Evolutionary conservation across 2,113 vertebrate species (phyloP).

Genomic region (Austrofundulus limnaeus): DNA sequence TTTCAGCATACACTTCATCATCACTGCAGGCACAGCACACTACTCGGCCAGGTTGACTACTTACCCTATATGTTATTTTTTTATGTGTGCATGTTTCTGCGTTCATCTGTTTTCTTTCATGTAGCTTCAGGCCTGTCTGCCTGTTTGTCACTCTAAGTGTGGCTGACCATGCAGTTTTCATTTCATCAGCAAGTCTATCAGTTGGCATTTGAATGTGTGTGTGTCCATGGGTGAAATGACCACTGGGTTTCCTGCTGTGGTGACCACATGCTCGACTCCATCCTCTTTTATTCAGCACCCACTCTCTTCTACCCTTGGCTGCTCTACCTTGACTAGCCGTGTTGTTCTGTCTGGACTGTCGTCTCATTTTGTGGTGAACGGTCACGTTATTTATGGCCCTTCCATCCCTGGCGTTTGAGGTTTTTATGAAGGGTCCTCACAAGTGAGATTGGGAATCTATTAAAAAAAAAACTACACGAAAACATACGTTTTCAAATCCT

Average conservation of each 20-base stretch:
- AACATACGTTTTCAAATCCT: background rate
- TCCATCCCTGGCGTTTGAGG: slow-evolving; percentile 1
- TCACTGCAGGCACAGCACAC: slow-evolving; percentile 30
- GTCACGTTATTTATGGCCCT: slow-evolving; percentile 36
- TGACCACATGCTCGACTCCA: slow-evolving; percentile 55
- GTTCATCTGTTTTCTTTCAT: slow-evolving; percentile 36
- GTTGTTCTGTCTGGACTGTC: slow-evolving; percentile 51
- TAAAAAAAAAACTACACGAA: slow-evolving; percentile 1
- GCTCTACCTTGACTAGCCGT: slow-evolving; percentile 66
- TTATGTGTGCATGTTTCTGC: background rate
- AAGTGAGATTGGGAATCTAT: slow-evolving; percentile 18
- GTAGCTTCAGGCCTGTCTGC: slow-evolving; percentile 32
- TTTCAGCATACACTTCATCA: slow-evolving; percentile 35
- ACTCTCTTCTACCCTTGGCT: slow-evolving; percentile 46
- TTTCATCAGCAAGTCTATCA: slow-evolving; percentile 53
- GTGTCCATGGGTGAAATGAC: slow-evolving; percentile 72
- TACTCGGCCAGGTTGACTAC: slow-evolving; percentile 26
- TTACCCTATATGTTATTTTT: slow-evolving; percentile 19
- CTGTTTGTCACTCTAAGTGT: slow-evolving; percentile 63
- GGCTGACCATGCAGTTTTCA: slow-evolving; percentile 56
- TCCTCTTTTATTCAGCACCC: slow-evolving; percentile 28
- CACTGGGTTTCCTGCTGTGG: slow-evolving; percentile 56
- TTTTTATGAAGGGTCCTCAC: slow-evolving; percentile 22
- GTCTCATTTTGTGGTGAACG: slow-evolving; percentile 35
- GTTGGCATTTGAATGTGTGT: slow-evolving; percentile 54